A percentile compares a stretch with the other conserved stretches of the same genome.
Evolutionary conservation across 2,797 vertebrate species (phyloP).

Genomic region (Semotilus atromaculatus): DNA sequence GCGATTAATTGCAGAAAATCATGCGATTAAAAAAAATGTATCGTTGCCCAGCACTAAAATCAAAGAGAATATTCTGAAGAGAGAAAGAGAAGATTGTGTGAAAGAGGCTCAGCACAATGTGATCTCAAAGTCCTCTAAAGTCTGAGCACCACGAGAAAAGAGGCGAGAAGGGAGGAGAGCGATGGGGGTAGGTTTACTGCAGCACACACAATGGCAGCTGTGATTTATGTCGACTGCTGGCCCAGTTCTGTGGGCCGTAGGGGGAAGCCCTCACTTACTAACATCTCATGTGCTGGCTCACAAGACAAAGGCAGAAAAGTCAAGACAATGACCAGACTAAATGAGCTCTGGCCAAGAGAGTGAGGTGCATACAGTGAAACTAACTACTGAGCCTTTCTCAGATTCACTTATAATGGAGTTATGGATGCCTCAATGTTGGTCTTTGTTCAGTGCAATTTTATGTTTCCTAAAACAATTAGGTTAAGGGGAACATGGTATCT

Average conservation of each 20-base stretch:
- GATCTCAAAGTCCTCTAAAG: conserved; percentile 41
- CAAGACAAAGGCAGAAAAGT: conserved; percentile 51
- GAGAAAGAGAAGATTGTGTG: conserved; percentile 8
- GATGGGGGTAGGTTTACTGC: conserved; percentile 62
- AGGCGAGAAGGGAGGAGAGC: conserved; percentile 17
- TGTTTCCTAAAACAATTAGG: background rate
- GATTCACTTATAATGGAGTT: background rate
- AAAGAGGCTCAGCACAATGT: background rate
- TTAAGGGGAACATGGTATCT: background rate
- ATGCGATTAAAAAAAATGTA: no score
- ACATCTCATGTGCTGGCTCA: conserved; percentile 10
- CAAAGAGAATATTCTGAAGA: no score
- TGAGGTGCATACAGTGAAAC: background rate
- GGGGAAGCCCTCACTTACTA: conserved; percentile 54
- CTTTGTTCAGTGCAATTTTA: background rate
- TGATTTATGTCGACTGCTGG: conserved; percentile 73
- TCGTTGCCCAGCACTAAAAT: no score
- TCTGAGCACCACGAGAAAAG: conserved; percentile 28
- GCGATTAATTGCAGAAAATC: no score
- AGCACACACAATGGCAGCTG: conserved; percentile 69
- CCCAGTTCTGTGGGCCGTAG: conserved; percentile 64
- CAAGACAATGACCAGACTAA: conserved; percentile 26
- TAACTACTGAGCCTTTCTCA: background rate
- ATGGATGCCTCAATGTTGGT: background rate
- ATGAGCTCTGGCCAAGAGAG: background rate